A percentile compares a stretch with the other conserved stretches of the same genome.
Conservation (phyloP, 2,888 invertebrate genomes). For the Folsomia manolachei region DNA sequence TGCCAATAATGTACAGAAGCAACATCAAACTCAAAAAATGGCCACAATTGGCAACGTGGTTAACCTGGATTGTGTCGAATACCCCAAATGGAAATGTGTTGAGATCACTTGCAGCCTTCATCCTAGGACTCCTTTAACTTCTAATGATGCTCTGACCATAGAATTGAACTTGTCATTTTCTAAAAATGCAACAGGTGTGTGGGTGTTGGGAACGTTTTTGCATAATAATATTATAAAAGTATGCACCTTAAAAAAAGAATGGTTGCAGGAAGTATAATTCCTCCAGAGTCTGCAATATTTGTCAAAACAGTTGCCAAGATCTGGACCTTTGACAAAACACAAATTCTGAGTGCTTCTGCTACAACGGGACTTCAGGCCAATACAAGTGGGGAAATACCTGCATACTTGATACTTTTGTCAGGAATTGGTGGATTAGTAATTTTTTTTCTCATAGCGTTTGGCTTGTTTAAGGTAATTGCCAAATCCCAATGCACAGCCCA, state of each 20-base stretch:
- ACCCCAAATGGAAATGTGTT: conserved; percentile 8
- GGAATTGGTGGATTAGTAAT: conserved; percentile 29
- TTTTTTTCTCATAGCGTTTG: conserved; percentile 20
- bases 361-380: not conserved
- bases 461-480: conserved; percentile 25
- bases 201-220: not conserved
- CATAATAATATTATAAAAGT: not conserved
- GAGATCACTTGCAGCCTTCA: not conserved
- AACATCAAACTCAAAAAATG: not conserved
- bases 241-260: no score
- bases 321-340: not conserved
- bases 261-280: conserved; percentile 5
- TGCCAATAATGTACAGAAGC: not conserved
- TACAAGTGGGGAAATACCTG: conserved; percentile 4
- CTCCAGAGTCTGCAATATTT: not conserved
- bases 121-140: not conserved
- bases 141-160: not conserved
- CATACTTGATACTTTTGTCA: conserved; percentile 13
- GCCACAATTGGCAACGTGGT: no score
- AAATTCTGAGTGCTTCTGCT: not conserved
- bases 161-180: not conserved
- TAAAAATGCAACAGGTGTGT: not conserved
- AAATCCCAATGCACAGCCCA: no score
- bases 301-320: not conserved
- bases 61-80: not conserved